These are phyloP conservation scores for Muschampia plurimacula DNA, from an alignment of 2,888 invertebrate genomes.

Conservation along the genomic window DNA sequence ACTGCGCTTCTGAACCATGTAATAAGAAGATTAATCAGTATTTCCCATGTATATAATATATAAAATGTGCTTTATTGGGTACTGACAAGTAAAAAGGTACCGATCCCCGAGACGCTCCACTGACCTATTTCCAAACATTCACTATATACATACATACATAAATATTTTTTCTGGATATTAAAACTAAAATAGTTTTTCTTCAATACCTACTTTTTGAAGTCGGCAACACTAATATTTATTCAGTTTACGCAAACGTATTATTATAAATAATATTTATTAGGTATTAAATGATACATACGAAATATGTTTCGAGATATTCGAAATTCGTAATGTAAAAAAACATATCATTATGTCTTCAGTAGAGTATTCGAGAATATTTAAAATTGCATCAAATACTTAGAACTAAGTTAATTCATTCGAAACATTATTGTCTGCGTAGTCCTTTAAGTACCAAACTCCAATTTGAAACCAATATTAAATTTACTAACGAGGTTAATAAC, in stretches of 20 bases:
- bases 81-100: slow-evolving; percentile 42
- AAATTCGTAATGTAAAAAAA: neutral
- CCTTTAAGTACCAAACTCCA: neutral
- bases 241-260: too few species aligned
- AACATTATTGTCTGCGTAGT: neutral
- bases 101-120: slow-evolving; percentile 52
- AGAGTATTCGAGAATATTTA: neutral
- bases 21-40: too few species aligned
- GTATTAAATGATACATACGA: too few species aligned
- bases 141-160: neutral
- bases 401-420: neutral
- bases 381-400: neutral
- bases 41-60: neutral
- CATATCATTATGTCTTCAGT: neutral
- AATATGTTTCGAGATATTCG: neutral
- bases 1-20: too few species aligned
- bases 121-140: slow-evolving; percentile 60
- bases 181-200: slow-evolving; percentile 2
- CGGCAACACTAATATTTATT: neutral
- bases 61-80: slow-evolving; percentile 15
- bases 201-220: slow-evolving; percentile 38
- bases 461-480: neutral
- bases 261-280: too few species aligned
- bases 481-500: neutral
- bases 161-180: neutral